Evolutionary conservation across 2,888 invertebrate genomes (phyloP).

Genomic region (Sturmia bella): DNA sequence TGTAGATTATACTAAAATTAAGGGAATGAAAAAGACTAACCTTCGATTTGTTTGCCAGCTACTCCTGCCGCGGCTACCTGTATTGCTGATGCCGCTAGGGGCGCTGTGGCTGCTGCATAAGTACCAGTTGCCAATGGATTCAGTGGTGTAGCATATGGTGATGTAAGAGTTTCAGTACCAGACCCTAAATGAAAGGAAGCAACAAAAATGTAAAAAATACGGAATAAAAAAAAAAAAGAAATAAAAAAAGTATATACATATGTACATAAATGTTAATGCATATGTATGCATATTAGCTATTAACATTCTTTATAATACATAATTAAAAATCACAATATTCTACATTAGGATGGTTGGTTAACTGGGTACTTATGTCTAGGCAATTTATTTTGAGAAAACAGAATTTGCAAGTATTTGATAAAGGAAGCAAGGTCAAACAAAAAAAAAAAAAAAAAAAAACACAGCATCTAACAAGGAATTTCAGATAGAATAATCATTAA

Average conservation of each 20-base stretch:
- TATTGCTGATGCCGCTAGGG: constrained; percentile 85
- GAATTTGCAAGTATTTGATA: constrained; percentile 16
- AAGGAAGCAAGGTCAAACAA: constrained; percentile 41
- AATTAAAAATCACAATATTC: constrained; percentile 6
- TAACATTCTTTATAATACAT: constrained; percentile 50
- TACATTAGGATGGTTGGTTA: background rate
- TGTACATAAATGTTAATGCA: too few relatives aligned
- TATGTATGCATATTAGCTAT: constrained; percentile 54
- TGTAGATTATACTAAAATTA: constrained; percentile 3
- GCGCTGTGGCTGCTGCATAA: constrained; percentile 82
- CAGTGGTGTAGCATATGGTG: constrained; percentile 83
- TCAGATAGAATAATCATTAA: constrained; percentile 35
- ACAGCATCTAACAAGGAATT: constrained; percentile 21
- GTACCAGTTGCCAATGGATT: constrained; percentile 82
- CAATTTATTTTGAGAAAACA: constrained; percentile 8
- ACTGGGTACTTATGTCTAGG: constrained; percentile 47
- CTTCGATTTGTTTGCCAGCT: constrained; percentile 96
- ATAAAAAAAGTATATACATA: constrained; percentile 19
- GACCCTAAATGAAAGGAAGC: constrained; percentile 82
- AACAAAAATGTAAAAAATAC: constrained; percentile 13
- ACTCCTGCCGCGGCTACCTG: constrained; percentile 90
- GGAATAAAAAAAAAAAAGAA: constrained; percentile 13
- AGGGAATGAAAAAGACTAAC: constrained; percentile 80
- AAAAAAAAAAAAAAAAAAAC: constrained; percentile 46
- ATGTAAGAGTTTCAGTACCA: constrained; percentile 83